A percentile compares a stretch with the other conserved stretches of the same genome.
Conservation (phyloP, 2,113 vertebrate genomes). For the Chinchilla lanigera region DNA sequence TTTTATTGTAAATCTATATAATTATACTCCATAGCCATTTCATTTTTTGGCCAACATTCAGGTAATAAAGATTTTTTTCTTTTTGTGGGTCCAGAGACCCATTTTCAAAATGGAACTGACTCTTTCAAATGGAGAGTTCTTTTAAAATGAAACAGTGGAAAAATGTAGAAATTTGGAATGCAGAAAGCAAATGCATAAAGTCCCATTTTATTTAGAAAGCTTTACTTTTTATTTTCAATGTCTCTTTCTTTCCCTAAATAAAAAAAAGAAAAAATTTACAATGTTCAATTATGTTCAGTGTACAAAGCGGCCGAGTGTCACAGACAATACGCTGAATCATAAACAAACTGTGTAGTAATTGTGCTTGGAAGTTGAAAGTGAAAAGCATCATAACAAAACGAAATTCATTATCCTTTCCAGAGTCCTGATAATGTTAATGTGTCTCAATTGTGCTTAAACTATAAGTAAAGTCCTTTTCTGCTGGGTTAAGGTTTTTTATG, state of each 20-base stretch:
- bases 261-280: slow-evolving; percentile 71
- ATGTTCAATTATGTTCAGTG: slow-evolving; percentile 40
- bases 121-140: slow-evolving; percentile 64
- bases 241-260: slow-evolving; percentile 54
- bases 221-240: slow-evolving; percentile 37
- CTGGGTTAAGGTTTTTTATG: slow-evolving; percentile 55
- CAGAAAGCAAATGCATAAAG: slow-evolving; percentile 54
- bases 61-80: slow-evolving; percentile 65
- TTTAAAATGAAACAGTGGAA: slow-evolving; percentile 65
- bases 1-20: slow-evolving; percentile 50
- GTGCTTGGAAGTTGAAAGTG: slow-evolving; percentile 73
- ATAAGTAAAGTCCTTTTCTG: slow-evolving; percentile 63
- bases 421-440: slow-evolving; percentile 52
- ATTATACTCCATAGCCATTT: slow-evolving; percentile 59
- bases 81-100: slow-evolving; percentile 43
- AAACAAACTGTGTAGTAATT: slow-evolving; percentile 65
- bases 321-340: slow-evolving; percentile 56
- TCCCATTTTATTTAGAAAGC: slow-evolving; percentile 66
- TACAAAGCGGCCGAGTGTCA: slow-evolving; percentile 65
- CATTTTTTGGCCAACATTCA: slow-evolving; percentile 51
- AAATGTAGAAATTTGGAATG: slow-evolving; percentile 59
- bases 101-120: slow-evolving; percentile 72
- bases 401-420: slow-evolving; percentile 76
- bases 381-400: slow-evolving; percentile 64
- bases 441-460: slow-evolving; percentile 74